These are phyloP conservation scores for Cephus rjabovi DNA, from an alignment of 2,888 invertebrate genomes.

Conservation along the genomic window DNA sequence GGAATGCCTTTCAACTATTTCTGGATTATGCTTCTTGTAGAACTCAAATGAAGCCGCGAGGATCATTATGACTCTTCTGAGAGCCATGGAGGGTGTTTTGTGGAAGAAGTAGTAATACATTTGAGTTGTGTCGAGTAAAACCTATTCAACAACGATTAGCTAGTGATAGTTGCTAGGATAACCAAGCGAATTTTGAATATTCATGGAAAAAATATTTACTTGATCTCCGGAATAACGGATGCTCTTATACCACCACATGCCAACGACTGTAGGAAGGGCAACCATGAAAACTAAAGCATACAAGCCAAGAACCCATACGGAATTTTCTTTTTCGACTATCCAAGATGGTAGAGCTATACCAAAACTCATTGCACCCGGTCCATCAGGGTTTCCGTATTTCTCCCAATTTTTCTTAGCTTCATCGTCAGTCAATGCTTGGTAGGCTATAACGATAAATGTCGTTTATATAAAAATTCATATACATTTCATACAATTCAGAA, in stretches of 20 bases:
- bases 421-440: conserved; percentile 94
- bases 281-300: conserved; percentile 99
- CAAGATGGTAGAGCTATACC: conserved; percentile 99
- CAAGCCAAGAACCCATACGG: conserved; percentile 95
- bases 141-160: conserved; percentile 65
- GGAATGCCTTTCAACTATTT: conserved; percentile 90
- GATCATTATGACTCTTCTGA: conserved; percentile 97
- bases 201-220: conserved; percentile 58
- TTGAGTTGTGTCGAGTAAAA: conserved; percentile 95
- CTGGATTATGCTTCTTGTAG: conserved; percentile 92
- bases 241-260: conserved; percentile 99
- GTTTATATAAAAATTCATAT: conserved; percentile 10
- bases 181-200: conserved; percentile 7
- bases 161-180: not conserved
- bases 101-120: conserved; percentile 96
- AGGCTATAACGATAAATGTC: conserved; percentile 60
- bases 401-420: conserved; percentile 98
- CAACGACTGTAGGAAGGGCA: conserved; percentile 89
- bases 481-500: conserved; percentile 3
- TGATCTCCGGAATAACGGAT: conserved; percentile 98
- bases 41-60: conserved; percentile 97
- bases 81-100: conserved; percentile 94
- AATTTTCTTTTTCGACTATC: conserved; percentile 99
- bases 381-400: conserved; percentile 99
- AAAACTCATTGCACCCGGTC: conserved; percentile 99